These are phyloP conservation scores for Beaufortia kweichowensis DNA, from an alignment of 2,113 vertebrate genomes.

Conservation along the genomic window DNA sequence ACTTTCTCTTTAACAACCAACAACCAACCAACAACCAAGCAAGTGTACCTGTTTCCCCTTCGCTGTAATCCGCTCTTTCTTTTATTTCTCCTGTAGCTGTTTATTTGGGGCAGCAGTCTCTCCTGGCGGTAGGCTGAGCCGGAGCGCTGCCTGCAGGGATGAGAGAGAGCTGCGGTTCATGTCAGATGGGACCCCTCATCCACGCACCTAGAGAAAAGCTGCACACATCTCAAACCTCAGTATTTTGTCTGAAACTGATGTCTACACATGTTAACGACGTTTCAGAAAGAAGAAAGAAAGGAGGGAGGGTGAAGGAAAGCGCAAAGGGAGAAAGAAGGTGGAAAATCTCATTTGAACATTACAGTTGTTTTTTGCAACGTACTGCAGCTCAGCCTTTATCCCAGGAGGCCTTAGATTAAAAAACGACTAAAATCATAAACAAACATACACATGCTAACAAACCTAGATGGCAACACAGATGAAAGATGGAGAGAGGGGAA, in stretches of 20 bases:
- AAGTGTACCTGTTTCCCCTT: slow-evolving; percentile 58
- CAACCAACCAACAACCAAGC: slow-evolving; percentile 53
- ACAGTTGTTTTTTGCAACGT: slow-evolving; percentile 54
- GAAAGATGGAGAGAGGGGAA: slow-evolving; percentile 45
- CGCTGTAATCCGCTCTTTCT: slow-evolving; percentile 51
- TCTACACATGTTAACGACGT: slow-evolving; percentile 64
- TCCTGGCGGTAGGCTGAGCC: slow-evolving; percentile 40
- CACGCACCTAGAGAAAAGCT: slow-evolving; percentile 54
- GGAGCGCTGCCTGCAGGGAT: slow-evolving; percentile 49
- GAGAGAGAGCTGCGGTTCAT: slow-evolving; percentile 46
- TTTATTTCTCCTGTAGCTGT: slow-evolving; percentile 55
- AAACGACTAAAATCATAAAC: slow-evolving; percentile 65
- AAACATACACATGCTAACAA: slow-evolving; percentile 54
- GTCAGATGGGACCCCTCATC: slow-evolving; percentile 56
- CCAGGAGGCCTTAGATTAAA: slow-evolving; percentile 61
- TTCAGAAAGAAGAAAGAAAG: slow-evolving; percentile 52
- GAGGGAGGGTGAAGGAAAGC: slow-evolving; percentile 39
- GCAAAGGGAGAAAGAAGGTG: slow-evolving; percentile 46
- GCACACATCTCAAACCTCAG: slow-evolving; percentile 53
- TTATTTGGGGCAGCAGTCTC: slow-evolving; percentile 55
- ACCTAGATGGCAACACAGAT: slow-evolving; percentile 64
- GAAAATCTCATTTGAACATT: slow-evolving; percentile 66
- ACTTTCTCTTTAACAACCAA: slow-evolving; percentile 7
- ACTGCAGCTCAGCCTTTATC: slow-evolving; percentile 50
- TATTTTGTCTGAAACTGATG: slow-evolving; percentile 59